phyloP scores from a whole-genome alignment of 2,888 invertebrate genomes.

The Dorcus parallelipipedus region DNA sequence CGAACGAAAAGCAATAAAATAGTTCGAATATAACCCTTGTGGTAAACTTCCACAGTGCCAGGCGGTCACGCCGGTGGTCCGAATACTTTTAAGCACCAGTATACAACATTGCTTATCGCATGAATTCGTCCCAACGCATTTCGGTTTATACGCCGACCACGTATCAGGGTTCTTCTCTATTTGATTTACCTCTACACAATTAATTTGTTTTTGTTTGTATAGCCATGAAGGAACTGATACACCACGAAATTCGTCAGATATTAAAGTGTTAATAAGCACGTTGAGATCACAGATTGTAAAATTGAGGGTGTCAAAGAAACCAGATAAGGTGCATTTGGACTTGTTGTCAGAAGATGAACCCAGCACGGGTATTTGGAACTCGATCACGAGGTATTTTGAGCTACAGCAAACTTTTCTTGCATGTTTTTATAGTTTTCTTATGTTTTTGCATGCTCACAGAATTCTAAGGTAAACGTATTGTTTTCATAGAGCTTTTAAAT shows the following conservation, averaged over 20 bases:
- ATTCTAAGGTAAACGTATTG: constrained; percentile 22
- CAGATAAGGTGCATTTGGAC: constrained; percentile 83
- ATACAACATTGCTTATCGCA: too few species aligned
- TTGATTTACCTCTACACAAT: too few species aligned
- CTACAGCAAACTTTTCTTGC: constrained; percentile 17
- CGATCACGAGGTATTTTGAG: constrained; percentile 75
- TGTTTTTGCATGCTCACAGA: constrained; percentile 24
- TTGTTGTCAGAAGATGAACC: constrained; percentile 78
- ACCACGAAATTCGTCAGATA: constrained; percentile 64
- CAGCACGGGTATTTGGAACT: constrained; percentile 85
- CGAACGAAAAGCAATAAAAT: too few species aligned
- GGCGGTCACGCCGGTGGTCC: too few species aligned
- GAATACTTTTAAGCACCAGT: too few species aligned
- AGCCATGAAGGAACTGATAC: constrained; percentile 78
- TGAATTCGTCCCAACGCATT: too few species aligned
- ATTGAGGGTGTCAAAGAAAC: constrained; percentile 85
- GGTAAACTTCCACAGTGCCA: too few species aligned
- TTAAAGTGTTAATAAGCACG: constrained; percentile 77
- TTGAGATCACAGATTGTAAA: constrained; percentile 90
- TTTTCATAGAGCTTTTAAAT: constrained; percentile 9
- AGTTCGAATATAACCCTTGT: too few species aligned
- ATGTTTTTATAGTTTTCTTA: constrained; percentile 18
- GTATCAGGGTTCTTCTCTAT: too few species aligned
- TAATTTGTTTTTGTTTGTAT: constrained; percentile 2
- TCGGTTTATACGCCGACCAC: too few species aligned